phyloP scores from a whole-genome alignment of 2,888 invertebrate genomes.

The Cosmia trapezina region DNA sequence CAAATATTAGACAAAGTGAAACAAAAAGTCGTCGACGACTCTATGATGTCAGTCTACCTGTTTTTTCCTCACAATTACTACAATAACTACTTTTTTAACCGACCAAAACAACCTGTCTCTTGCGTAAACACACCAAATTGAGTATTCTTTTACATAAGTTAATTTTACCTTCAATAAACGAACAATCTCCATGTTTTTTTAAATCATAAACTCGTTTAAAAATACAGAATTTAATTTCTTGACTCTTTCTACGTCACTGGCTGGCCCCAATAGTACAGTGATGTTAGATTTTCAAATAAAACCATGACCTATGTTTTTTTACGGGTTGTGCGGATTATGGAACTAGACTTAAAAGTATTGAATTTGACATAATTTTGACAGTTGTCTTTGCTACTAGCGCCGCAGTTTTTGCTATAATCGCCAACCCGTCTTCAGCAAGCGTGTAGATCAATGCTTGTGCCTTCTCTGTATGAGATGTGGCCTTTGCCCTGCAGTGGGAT shows the following conservation, averaged over 20 bases:
- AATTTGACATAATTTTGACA: conserved; percentile 3
- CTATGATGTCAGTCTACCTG: conserved; percentile 25
- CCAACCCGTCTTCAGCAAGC: background rate
- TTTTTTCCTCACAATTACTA: conserved; percentile 20
- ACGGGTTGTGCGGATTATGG: background rate
- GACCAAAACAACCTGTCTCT: conserved; percentile 29
- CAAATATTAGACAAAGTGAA: conserved; percentile 3
- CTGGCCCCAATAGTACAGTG: background rate
- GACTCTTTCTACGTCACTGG: background rate
- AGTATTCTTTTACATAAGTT: conserved; percentile 4
- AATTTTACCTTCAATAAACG: conserved; percentile 31
- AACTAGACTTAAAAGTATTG: background rate
- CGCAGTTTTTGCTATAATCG: background rate
- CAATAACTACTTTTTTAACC: conserved; percentile 9
- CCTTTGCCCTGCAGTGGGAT: background rate
- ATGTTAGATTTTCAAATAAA: conserved; percentile 18
- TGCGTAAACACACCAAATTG: conserved; percentile 30
- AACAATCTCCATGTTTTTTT: conserved; percentile 9
- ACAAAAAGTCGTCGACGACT: conserved; percentile 8
- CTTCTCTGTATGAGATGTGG: background rate
- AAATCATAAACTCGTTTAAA: background rate
- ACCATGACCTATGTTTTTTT: no score
- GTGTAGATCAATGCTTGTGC: background rate
- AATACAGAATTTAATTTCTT: background rate
- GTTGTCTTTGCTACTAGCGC: background rate